These are phyloP conservation scores for Marmota monax DNA, from an alignment of 2,113 vertebrate genomes.

Conservation along the genomic window DNA sequence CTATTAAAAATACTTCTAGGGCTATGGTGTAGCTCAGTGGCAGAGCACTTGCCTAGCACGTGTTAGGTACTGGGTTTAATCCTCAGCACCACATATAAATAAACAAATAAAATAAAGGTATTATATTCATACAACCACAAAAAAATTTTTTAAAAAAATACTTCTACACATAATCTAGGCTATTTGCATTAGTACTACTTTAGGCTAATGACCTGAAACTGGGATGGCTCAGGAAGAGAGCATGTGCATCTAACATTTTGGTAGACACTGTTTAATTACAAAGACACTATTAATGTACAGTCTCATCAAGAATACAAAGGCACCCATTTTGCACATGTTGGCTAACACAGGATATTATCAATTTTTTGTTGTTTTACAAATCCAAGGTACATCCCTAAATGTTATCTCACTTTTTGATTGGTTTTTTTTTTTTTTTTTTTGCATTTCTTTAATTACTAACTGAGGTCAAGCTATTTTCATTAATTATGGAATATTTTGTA, in stretches of 20 bases:
- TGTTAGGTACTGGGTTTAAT: too few species aligned
- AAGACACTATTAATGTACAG: background rate
- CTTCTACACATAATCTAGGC: background rate
- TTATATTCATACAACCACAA: too few species aligned
- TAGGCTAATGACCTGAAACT: background rate
- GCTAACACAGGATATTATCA: background rate
- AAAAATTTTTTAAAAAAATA: background rate
- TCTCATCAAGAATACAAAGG: background rate
- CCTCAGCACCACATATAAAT: too few species aligned
- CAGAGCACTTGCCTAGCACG: too few species aligned
- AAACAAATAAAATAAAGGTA: too few species aligned
- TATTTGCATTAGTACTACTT: constrained; percentile 8
- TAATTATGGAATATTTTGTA: background rate
- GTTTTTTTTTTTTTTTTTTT: background rate
- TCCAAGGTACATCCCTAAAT: background rate
- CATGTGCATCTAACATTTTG: background rate
- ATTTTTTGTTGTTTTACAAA: background rate
- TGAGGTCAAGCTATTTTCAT: background rate
- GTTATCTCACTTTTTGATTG: background rate
- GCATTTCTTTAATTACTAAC: constrained; percentile 31
- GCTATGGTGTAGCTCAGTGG: too few species aligned
- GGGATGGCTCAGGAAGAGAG: background rate
- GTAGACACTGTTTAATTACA: background rate
- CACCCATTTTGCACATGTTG: background rate
- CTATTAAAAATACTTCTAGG: background rate